These are phyloP conservation scores for Balaeniceps rex DNA, from an alignment of 2,113 vertebrate species.

Conservation along the genomic window DNA sequence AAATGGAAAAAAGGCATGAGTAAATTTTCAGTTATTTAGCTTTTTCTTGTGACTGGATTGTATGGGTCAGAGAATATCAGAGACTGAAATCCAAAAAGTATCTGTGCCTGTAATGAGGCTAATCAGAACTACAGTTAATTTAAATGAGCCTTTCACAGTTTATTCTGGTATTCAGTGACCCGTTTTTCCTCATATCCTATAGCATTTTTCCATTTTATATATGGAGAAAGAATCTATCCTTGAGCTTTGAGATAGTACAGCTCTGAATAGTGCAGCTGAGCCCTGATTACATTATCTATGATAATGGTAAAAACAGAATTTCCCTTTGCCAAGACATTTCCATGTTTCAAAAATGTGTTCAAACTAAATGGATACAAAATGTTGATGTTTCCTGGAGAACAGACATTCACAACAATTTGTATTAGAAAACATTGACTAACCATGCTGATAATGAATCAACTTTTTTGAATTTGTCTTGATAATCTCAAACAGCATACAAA, in stretches of 20 bases:
- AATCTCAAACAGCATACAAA: neutral
- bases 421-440: neutral
- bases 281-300: neutral
- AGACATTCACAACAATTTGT: neutral
- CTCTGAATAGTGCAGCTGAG: constrained; percentile 2
- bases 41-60: neutral
- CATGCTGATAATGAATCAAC: neutral
- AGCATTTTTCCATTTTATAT: neutral
- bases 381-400: neutral
- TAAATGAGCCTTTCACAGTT: neutral
- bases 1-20: neutral
- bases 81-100: neutral
- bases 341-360: constrained; percentile 10
- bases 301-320: neutral
- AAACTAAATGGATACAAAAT: neutral
- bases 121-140: constrained; percentile 9
- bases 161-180: neutral
- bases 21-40: neutral
- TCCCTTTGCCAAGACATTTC: neutral
- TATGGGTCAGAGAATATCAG: neutral
- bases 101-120: neutral
- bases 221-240: neutral
- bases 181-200: neutral
- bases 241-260: neutral
- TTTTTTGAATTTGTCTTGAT: neutral